A percentile compares a stretch with the other conserved stretches of the same genome.
These are phyloP conservation scores for Distichodus sexfasciatus DNA, from an alignment of 2,797 vertebrate species.

Conservation along the genomic window DNA sequence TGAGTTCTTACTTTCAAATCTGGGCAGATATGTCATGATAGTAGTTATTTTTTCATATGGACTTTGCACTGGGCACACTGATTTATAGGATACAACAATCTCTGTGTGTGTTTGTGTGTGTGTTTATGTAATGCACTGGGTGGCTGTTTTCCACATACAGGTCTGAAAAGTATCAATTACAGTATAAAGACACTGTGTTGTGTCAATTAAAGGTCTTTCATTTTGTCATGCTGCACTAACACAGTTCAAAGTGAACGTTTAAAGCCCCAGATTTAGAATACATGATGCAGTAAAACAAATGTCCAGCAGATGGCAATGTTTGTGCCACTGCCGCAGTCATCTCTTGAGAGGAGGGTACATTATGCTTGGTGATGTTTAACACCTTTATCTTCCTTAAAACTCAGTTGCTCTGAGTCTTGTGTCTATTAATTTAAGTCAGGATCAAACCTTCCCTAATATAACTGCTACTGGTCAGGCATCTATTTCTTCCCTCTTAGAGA, in stretches of 20 bases:
- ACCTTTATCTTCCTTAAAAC: conserved; percentile 60
- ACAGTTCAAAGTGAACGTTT: conserved; percentile 58
- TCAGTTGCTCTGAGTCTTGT: conserved; percentile 56
- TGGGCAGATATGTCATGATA: conserved; percentile 24
- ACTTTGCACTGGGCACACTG: background rate
- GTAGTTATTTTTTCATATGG: background rate
- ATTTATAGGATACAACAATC: background rate
- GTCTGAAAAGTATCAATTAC: conserved; percentile 53
- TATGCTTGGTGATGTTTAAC: conserved; percentile 65
- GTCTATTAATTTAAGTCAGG: conserved; percentile 38
- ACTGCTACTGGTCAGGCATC: conserved; percentile 50
- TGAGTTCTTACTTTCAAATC: conserved; percentile 37
- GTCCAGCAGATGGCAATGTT: conserved; percentile 65
- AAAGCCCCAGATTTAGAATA: conserved; percentile 39
- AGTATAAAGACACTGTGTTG: conserved; percentile 57
- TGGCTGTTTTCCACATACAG: conserved; percentile 62
- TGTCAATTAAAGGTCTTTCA: conserved; percentile 61
- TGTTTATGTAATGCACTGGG: conserved; percentile 30
- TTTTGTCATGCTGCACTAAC: conserved; percentile 57
- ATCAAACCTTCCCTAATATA: conserved; percentile 50
- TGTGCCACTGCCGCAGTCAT: conserved; percentile 46
- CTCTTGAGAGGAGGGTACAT: conserved; percentile 46
- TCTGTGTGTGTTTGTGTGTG: background rate
- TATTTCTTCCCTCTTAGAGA: conserved; percentile 62
- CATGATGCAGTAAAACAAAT: conserved; percentile 43